These are phyloP conservation scores for Pangasius krempfi DNA, from an alignment of 2,797 vertebrate genomes.

Conservation along the genomic window DNA sequence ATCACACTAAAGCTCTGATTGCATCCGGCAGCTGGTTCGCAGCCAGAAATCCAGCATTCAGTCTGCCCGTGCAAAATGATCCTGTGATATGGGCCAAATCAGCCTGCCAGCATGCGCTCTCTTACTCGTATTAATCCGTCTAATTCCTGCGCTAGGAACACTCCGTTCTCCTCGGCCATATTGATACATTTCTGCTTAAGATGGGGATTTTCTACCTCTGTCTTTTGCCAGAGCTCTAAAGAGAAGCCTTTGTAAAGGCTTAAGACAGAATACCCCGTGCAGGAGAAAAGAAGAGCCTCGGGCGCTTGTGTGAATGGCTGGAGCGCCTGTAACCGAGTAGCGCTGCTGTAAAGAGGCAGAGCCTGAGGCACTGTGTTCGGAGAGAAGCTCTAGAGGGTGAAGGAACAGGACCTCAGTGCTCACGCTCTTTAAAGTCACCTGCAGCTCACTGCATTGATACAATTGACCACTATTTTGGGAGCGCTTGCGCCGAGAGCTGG, in stretches of 20 bases:
- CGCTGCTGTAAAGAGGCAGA: conserved; percentile 24
- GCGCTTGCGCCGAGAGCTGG: background rate
- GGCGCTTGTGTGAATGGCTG: conserved; percentile 15
- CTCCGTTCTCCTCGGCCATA: conserved; percentile 18
- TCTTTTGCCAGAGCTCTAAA: conserved; percentile 39
- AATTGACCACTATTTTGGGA: background rate
- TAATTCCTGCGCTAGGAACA: conserved; percentile 16
- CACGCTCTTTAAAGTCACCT: conserved; percentile 34
- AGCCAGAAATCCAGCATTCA: conserved; percentile 64
- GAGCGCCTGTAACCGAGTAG: conserved; percentile 22
- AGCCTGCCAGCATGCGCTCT: conserved; percentile 30
- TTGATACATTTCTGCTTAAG: conserved; percentile 29
- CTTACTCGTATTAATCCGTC: conserved; percentile 33
- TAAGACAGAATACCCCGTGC: conserved; percentile 36
- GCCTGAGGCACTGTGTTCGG: conserved; percentile 12
- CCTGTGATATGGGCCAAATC: conserved; percentile 46
- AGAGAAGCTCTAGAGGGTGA: conserved; percentile 18
- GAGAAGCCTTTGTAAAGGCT: conserved; percentile 37
- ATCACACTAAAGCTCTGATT: conserved; percentile 63
- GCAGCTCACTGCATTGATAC: background rate
- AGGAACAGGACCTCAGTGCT: conserved; percentile 22
- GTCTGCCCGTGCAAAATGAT: conserved; percentile 51
- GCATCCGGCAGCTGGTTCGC: conserved; percentile 68
- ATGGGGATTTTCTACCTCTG: conserved; percentile 25
- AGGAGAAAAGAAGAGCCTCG: conserved; percentile 33